These are phyloP conservation scores for Alectoris magna DNA, from an alignment of 2,797 vertebrate genomes.

Conservation along the genomic window DNA sequence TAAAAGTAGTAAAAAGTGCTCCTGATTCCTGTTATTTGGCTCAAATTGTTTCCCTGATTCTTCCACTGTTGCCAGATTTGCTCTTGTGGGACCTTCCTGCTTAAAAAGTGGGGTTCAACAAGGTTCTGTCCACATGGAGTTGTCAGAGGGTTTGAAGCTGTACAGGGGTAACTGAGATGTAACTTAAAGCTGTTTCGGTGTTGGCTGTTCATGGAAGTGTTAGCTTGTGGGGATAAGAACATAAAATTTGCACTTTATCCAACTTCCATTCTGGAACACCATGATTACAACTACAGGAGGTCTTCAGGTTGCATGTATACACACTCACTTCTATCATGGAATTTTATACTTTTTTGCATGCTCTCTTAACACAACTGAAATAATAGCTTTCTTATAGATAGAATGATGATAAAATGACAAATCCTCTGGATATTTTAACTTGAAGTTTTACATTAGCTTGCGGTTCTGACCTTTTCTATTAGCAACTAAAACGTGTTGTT, in stretches of 20 bases:
- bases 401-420: not conserved
- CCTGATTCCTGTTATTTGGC: not conserved
- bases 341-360: not conserved
- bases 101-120: not conserved
- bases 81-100: accelerated
- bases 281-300: not conserved
- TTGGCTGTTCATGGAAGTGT: not conserved
- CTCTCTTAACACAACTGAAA: not conserved
- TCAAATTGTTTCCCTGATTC: not conserved
- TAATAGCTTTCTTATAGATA: not conserved
- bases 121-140: not conserved
- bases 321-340: not conserved
- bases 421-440: not conserved
- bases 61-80: not conserved
- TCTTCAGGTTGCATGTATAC: too few relatives aligned
- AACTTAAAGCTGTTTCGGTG: not conserved
- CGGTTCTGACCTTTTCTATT: not conserved
- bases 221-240: not conserved
- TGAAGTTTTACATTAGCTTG: not conserved
- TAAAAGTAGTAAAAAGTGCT: not conserved
- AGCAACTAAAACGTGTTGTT: not conserved
- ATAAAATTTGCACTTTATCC: not conserved
- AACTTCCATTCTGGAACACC: not conserved
- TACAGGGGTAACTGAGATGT: not conserved
- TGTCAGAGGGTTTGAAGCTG: not conserved